Evolutionary conservation across 2,888 invertebrate genomes (phyloP), one percentile per base, ranked within the genome.

Genomic region (Chaitophorus viminalis): DNA sequence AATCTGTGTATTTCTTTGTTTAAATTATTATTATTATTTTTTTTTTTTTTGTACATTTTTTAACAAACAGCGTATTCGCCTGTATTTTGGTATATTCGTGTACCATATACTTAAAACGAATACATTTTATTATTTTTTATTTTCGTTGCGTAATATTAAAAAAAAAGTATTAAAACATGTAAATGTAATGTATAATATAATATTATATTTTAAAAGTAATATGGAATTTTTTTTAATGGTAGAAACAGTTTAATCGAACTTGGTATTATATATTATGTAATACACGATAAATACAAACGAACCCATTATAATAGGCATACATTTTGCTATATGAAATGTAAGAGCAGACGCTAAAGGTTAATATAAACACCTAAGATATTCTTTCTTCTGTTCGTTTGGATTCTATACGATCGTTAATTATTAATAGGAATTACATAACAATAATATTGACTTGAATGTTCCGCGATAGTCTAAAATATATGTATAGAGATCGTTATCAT

Each of bases 121-220:
- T 68, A 81, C 46, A 82, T 68, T 25, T 21, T 60, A 65, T n/a
- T 68, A 70, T 82, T 82, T 72, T 82, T 82, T 54, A 72, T 82
- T 82, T 82, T 72, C 82, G 82, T 82, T 72, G 54, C 18, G 82
- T 72, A 54, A 82, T 82, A 74, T 82, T 72, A 82, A 70, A 81
- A 65, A 65, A 14, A 65, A 81, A 39, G 68, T 81, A 81, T 82
- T 82, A 82, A 29, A 70, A 46, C 79, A 39, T n/a, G 18, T 65
- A 65, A n/a, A 46, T 60, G 4, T 60, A 60, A 60, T 60, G 25
- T 60, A n/a, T n/a, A 46, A 46, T 46, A 14, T 65, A 36, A 79
- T 78, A 65, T 78, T 78, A 54, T 36, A n/a, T 79, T 60, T 60
- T 46, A 33, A 33, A n/a, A 29, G 25, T 60, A 60, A 6, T 60